Evolutionary conservation across 2,888 invertebrate species (phyloP).

Genomic region (Andricus quercusramuli): DNA sequence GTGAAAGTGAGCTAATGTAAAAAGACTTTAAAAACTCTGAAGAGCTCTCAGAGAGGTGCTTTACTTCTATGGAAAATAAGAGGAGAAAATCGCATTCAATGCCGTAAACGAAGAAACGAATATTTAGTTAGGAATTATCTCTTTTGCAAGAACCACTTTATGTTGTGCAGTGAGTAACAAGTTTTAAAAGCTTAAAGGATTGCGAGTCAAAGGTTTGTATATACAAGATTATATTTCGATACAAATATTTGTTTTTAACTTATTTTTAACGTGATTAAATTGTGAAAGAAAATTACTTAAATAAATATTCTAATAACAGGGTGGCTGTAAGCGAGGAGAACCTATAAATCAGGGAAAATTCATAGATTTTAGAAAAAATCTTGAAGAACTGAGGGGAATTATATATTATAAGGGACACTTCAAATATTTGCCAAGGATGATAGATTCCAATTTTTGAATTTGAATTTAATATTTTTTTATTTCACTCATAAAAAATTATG

Average conservation of each 20-base stretch:
- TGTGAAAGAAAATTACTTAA: not conserved
- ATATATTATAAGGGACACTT: no score
- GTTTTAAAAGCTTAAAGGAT: slow-evolving; percentile 5
- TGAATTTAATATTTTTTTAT: no score
- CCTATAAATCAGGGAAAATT: no score
- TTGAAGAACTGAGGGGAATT: no score
- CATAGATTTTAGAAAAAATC: no score
- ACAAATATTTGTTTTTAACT: not conserved
- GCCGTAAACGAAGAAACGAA: slow-evolving; percentile 11
- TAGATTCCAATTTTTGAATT: no score
- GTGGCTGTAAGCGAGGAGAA: no score
- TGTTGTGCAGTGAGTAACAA: not conserved
- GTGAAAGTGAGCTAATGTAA: slow-evolving; percentile 28
- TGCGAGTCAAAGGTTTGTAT: not conserved
- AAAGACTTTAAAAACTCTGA: slow-evolving; percentile 24
- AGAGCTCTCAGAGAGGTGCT: slow-evolving; percentile 26
- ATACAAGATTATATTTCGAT: not conserved
- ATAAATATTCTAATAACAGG: not conserved
- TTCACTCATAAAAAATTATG: no score
- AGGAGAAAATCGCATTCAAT: slow-evolving; percentile 12
- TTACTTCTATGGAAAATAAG: slow-evolving; percentile 27
- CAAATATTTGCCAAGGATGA: no score
- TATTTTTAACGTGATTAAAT: not conserved
- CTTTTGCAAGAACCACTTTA: not conserved
- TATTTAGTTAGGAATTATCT: slow-evolving; percentile 18